A percentile compares a stretch with the other conserved stretches of the same genome.
phyloP scores from a whole-genome alignment of 2,113 vertebrate species.

The Pavo muticus region DNA sequence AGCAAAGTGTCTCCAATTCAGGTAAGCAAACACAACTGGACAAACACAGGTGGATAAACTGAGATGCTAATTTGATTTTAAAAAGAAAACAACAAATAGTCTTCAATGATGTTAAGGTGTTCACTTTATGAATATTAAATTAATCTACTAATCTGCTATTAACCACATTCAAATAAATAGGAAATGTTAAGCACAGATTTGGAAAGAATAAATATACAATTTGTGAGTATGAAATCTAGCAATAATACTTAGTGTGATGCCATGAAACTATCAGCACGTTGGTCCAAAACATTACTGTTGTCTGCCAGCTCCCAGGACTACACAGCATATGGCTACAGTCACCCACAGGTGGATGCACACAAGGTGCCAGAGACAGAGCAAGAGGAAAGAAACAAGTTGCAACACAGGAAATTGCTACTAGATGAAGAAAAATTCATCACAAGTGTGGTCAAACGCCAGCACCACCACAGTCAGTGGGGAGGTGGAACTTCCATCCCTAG shows the following conservation, averaged over 20 bases:
- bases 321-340: background rate
- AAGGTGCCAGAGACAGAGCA: background rate
- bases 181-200: background rate
- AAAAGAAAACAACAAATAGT: background rate
- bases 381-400: background rate
- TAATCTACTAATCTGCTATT: background rate
- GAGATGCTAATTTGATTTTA: background rate
- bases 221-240: background rate
- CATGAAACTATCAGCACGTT: background rate
- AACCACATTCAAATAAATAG: background rate
- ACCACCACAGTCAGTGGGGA: background rate
- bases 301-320: background rate
- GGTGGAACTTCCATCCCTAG: background rate
- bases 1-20: background rate
- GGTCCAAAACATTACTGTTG: background rate
- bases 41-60: background rate
- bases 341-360: accelerated
- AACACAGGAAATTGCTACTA: background rate
- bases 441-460: background rate
- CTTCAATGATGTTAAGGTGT: background rate
- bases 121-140: background rate
- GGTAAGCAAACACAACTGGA: background rate
- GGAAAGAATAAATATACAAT: background rate
- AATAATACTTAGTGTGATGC: background rate
- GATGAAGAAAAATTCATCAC: background rate